Percentiles rank a stretch among this genome's conserved stretches.
Evolutionary conservation across 2,888 invertebrate species (phyloP).

Genomic region (Pristionchus exspectatus): DNA sequence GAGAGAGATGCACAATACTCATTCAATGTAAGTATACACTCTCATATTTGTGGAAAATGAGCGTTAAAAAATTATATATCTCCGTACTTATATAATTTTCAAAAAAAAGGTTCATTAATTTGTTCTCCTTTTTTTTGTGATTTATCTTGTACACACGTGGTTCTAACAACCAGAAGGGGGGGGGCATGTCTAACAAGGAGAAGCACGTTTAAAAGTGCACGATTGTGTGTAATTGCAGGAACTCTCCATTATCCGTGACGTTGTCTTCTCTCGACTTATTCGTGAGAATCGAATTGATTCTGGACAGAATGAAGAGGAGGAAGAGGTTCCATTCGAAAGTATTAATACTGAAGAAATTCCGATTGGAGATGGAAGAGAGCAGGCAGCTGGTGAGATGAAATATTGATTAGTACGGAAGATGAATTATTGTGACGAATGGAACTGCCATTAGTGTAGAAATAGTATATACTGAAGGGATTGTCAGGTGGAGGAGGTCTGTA

Average conservation of each 20-base stretch:
- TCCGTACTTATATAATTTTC: background rate
- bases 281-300: constrained; percentile 59
- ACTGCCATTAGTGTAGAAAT: too few relatives aligned
- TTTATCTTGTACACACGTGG: background rate
- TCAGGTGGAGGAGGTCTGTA: constrained; percentile 67
- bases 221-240: constrained; percentile 61
- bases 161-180: background rate
- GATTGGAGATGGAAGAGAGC: background rate
- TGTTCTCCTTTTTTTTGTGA: background rate
- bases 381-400: background rate
- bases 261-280: constrained; percentile 72
- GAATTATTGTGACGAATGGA: background rate
- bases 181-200: background rate
- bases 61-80: background rate
- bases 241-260: constrained; percentile 74
- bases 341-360: constrained; percentile 36
- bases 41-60: background rate
- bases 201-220: background rate
- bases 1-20: constrained; percentile 84
- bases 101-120: background rate
- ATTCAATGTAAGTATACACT: constrained; percentile 65
- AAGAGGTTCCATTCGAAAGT: constrained; percentile 43
- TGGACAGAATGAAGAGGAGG: constrained; percentile 21
- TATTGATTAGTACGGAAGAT: background rate
- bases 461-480: background rate